These are phyloP conservation scores for Neodiprion virginianus DNA, from an alignment of 1,140 invertebrate genomes.

Conservation along the genomic window DNA sequence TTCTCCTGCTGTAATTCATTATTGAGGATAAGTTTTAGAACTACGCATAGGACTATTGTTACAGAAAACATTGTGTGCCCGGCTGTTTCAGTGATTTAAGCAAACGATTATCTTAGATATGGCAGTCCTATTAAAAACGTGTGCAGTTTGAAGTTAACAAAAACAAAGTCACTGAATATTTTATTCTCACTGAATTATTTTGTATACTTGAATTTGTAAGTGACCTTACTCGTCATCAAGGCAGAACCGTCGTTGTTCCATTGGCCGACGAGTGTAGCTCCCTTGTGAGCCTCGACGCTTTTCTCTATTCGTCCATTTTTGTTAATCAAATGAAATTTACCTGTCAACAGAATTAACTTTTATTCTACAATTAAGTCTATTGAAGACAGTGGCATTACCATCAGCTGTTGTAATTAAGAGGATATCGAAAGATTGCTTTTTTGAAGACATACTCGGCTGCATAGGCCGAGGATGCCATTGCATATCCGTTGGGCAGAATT, in stretches of 20 bases:
- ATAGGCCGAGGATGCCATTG: constrained; percentile 69
- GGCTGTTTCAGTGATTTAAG: not conserved
- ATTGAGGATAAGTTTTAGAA: constrained; percentile 2
- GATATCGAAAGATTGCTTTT: constrained; percentile 81
- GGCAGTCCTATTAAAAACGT: not conserved
- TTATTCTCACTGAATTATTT: constrained; percentile 9
- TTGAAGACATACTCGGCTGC: constrained; percentile 47
- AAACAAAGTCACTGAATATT: too few relatives aligned
- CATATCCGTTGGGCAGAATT: constrained; percentile 88
- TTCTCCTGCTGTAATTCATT: constrained; percentile 78
- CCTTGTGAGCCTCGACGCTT: constrained; percentile 90
- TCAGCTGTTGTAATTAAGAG: constrained; percentile 90
- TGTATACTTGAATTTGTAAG: not conserved
- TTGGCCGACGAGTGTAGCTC: constrained; percentile 81
- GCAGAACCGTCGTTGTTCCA: constrained; percentile 96
- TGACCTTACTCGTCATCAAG: constrained; percentile 78
- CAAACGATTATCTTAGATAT: too few relatives aligned
- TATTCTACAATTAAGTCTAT: constrained; percentile 17
- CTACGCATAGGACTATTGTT: constrained; percentile 23
- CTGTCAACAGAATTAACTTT: constrained; percentile 49
- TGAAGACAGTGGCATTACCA: constrained; percentile 61
- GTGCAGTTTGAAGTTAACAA: too few relatives aligned
- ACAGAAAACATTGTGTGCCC: constrained; percentile 14
- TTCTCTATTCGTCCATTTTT: constrained; percentile 92
- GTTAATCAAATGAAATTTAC: constrained; percentile 89